Base-by-base conservation (phyloP, 2,797 vertebrate species). In the Cryptoprocta ferox region DNA sequence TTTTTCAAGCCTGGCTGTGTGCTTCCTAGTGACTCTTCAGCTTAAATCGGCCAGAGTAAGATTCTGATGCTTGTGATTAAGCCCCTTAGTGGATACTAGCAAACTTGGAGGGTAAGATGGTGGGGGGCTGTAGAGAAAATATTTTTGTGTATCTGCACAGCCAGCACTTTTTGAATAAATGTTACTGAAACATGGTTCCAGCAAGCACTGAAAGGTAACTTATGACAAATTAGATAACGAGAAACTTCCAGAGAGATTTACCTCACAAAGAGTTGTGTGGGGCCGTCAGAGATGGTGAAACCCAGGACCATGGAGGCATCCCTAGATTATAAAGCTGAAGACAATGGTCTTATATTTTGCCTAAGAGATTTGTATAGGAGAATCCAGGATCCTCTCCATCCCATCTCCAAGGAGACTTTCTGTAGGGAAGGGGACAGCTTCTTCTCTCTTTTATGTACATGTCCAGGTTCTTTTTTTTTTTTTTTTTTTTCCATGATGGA, bases 181-280 rank as follows among this genome's bases (percentile, higher is more conserved):
- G 32, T 80, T 68, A 75, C 30, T 90, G 56, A 87, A 83, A 78
- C 13, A 93, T 79, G 16, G 30, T 50, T 88, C n/a, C 65, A 37
- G n/a, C 30, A 88, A 95, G 6, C 24, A 35, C n/a, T 83, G 53
- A 82, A 76, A 87, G 32, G 56, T 90, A 86, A 86, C 73, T 81
- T 82, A 76, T 5, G 24, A 71, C 28, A 48, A 80, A 48, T 73
- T 66, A 92, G 63, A 53, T 81, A 81, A 50, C 19, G 21, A 59
- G 89, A 85, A n/a, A 78, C 32, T 65, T 83, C 85, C 39, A 21
- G 75, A 75, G 59, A 91, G 61, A 94, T 59, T 79, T 88, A 66
- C 78, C 42, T 61, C 80, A 61, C 12, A 42, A 48, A 91, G 76
- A 5, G 28, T 50, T 73, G 39, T 75, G 14, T 42, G 39, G 28